phyloP scores from a whole-genome alignment of 2,113 vertebrate species.

The Rattus rattus region DNA sequence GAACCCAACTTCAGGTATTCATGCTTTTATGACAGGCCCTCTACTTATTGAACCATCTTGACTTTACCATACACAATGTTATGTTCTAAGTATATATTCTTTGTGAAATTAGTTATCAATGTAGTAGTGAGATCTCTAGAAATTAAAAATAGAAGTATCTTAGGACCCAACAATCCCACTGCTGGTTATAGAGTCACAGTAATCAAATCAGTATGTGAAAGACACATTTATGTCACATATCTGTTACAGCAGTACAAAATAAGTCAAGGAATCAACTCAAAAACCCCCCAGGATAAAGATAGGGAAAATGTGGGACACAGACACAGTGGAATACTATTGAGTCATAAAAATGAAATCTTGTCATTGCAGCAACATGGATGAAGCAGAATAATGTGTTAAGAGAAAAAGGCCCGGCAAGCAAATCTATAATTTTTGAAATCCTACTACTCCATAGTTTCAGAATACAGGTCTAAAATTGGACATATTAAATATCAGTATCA shows the following conservation, averaged over 20 bases:
- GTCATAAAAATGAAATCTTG: neutral
- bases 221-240: neutral
- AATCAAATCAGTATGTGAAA: neutral
- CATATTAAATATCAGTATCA: neutral
- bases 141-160: neutral
- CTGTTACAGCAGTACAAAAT: neutral
- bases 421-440: neutral
- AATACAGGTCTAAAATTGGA: neutral
- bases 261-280: neutral
- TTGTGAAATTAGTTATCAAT: neutral
- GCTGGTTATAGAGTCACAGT: neutral
- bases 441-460: neutral
- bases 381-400: neutral
- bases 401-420: neutral
- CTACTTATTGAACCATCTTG: neutral
- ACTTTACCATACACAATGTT: neutral
- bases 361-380: neutral
- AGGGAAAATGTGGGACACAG: neutral
- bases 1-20: neutral
- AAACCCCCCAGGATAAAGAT: neutral
- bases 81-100: neutral
- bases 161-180: neutral
- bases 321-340: neutral
- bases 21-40: neutral
- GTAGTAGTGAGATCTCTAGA: neutral